Evolutionary conservation across 2,113 vertebrate species (phyloP), one percentile per base, ranked within the genome.

Genomic region (Dromaius novaehollandiae): DNA sequence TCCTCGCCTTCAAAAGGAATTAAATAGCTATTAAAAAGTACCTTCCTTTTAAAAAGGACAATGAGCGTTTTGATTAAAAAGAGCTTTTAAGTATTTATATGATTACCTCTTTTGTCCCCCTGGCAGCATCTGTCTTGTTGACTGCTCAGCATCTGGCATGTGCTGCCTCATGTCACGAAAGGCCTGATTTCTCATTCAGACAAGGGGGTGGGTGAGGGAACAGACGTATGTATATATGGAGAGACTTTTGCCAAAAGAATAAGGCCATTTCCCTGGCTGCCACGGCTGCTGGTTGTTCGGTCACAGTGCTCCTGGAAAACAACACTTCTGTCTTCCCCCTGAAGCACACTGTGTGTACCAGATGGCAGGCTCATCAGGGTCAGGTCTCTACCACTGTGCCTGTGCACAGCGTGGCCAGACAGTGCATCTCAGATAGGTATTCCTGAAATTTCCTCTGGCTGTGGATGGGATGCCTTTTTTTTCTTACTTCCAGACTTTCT

Each of bases 31-130:
- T 90, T 96, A 94, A 95, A 95, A 95, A 82, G 46, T 91, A 94
- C 71, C 78, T 95, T 92, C 70, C 22, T 91, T 93, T 95, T 92
- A 55, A 78, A 94, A 91, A 88, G 64, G 42, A 95, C 90, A 96
- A 96, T 92, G 77, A 93, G 70, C 74, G 89, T 89, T 90, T 93
- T 96, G 94, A 97, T 97, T 96, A 95, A 95, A 96, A 93, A 70
- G 73, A 79, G 75, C 74, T 95, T 95, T 94, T 93, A 92, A 95
- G 89, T 86, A 94, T 96, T 93, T 93, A 85, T 95, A 94, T 95
- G 87, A 96, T 97, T 93, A 93, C 51, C n/a, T 85, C 92, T 92
- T 97, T 97, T 96, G 95, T 95, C 68, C 24, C 60, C 7, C 76
- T 89, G 88, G 90, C 89, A 95, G 81, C 64, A 90, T 96, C 96